These are phyloP conservation scores for Oithona nana DNA, from an alignment of 2,888 invertebrate genomes.

Conservation along the genomic window DNA sequence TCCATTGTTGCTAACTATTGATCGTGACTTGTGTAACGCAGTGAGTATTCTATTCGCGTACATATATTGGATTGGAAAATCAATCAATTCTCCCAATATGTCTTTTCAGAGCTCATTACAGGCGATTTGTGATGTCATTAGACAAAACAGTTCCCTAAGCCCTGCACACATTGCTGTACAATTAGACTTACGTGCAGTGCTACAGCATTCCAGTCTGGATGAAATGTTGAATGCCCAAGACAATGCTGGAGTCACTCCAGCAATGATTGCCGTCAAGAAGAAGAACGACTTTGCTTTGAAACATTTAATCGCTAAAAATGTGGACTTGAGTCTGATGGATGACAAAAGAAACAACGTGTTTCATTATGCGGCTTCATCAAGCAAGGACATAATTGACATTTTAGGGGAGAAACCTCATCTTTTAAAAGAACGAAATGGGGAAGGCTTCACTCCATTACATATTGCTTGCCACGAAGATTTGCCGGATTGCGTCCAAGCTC, in stretches of 20 bases:
- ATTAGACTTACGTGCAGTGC: background rate
- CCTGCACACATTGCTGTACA: background rate
- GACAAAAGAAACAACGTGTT: background rate
- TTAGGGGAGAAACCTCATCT: background rate
- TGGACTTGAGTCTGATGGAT: background rate
- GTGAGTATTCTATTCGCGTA: too few species aligned
- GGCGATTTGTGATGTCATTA: background rate
- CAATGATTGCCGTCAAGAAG: background rate
- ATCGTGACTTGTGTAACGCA: background rate
- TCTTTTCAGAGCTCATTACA: background rate
- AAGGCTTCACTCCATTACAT: conserved; percentile 2
- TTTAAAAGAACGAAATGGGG: background rate
- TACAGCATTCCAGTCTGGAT: background rate
- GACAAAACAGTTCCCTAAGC: background rate
- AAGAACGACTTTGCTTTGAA: background rate
- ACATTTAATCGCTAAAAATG: background rate
- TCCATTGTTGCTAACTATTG: background rate
- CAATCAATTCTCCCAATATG: too few species aligned
- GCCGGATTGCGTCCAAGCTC: conserved; percentile 6
- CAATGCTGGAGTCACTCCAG: background rate
- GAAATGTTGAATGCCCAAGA: background rate
- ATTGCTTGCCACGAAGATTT: conserved; percentile 6
- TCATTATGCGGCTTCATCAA: conserved; percentile 4
- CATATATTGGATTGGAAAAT: too few species aligned
- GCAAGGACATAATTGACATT: conserved; percentile 1